phyloP scores from a whole-genome alignment of 2,113 vertebrate species.

The Brienomyrus longianalis region DNA sequence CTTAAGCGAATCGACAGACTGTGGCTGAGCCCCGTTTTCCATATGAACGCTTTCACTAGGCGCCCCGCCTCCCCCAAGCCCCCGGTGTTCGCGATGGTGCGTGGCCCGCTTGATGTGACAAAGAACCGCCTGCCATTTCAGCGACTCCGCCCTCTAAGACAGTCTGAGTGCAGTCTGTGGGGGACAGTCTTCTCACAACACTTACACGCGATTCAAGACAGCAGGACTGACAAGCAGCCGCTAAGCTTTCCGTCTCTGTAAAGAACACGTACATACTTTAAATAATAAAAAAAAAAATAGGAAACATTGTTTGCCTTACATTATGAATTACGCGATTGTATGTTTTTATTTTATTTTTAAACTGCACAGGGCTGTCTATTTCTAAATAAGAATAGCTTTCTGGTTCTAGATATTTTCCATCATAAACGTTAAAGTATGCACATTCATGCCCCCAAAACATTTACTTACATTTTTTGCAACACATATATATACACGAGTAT shows the following conservation, averaged over 20 bases:
- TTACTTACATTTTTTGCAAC: not conserved
- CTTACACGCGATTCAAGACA: conserved; percentile 37
- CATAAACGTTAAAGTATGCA: not conserved
- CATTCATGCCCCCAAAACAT: not conserved
- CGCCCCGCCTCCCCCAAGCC: not conserved
- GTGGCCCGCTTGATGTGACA: conserved; percentile 48
- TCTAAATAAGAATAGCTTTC: not conserved
- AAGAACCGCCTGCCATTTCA: conserved; percentile 49
- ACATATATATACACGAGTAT: not conserved
- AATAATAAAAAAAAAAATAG: not conserved
- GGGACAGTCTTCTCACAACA: conserved; percentile 44
- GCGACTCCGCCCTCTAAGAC: conserved; percentile 41
- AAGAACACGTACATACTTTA: conserved; percentile 3
- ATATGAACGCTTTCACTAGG: conserved; percentile 22
- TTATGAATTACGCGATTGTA: not conserved
- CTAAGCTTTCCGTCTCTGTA: conserved; percentile 38
- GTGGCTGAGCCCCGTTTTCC: conserved; percentile 4
- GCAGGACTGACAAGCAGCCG: conserved; percentile 21
- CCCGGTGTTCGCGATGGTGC: conserved; percentile 28
- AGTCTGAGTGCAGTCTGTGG: conserved; percentile 29
- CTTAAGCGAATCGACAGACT: conserved; percentile 11
- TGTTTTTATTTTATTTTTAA: not conserved
- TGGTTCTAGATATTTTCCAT: not conserved
- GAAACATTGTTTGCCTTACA: not conserved
- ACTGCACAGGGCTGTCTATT: not conserved